Evolutionary conservation across 2,888 invertebrate species (phyloP), one percentile per base, ranked within the genome.

Genomic region (Synanthedon tipuliformis): DNA sequence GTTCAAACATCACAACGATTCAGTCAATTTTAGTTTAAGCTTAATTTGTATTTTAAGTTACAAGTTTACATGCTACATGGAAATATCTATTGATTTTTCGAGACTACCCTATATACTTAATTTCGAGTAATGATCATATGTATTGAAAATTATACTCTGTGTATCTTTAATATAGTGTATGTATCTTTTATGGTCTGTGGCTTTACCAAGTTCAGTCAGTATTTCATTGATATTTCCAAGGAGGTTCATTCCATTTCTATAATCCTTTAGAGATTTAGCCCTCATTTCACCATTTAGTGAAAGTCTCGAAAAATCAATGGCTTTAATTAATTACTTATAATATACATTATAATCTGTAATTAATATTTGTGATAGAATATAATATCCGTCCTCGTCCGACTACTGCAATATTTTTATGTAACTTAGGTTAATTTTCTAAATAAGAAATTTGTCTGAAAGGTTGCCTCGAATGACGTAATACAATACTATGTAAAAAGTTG

Each of bases 401-500:
- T 41, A 34, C 34, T 51, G 53, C 51, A 56, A 54, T 55, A 51
- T 49, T 50, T 50, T 27, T 41, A 8, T 54, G 53, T 50, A 45
- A 55, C 55, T 61, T 52, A 27, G 50, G 59, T 56, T 64, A 59
- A 62, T 58, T 63, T 68, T 68, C 64, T 63, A 60, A 61, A 34
- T 34, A 34, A 34, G 34, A 59, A 57, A 58, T 52, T 41, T 55
- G 50, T 41, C 34, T 59, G 52, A 65, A 73, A 69, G 87, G 86
- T 86, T 80, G 83, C 85, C 86, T 86, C 83, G 70, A 75, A 64
- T 76, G 81, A 86, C 86, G 86, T 86, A 76, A 75, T 66, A 75
- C 75, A 10, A 10, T 34, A 27, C 27, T 27, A 27, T 27, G 34
- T 34, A 34, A 34, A 34, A 34, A 34, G 10, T 63, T 57, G 5